A percentile compares a stretch with the other conserved stretches of the same genome.
These are phyloP conservation scores for Galago senegalensis DNA, from an alignment of 2,797 vertebrate genomes.

Conservation along the genomic window DNA sequence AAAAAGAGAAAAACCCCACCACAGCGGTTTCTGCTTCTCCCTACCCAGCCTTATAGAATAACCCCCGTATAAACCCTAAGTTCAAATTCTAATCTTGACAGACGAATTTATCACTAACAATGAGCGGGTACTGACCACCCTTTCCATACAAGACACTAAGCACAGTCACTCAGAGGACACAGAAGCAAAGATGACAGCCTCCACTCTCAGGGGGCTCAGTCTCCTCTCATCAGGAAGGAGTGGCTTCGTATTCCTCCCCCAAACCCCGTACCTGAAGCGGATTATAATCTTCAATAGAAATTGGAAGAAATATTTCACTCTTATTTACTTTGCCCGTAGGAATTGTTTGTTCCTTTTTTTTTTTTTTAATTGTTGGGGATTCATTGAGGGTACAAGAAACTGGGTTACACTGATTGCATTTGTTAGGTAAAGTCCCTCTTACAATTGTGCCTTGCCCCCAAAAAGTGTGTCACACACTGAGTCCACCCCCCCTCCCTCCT, in stretches of 20 bases:
- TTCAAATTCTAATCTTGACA: background rate
- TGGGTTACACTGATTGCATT: too few relatives aligned
- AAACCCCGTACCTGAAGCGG: background rate
- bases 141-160: background rate
- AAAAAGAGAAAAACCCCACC: background rate
- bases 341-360: background rate
- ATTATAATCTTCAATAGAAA: background rate
- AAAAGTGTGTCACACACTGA: too few relatives aligned
- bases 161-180: background rate
- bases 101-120: slow-evolving; percentile 32
- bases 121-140: background rate
- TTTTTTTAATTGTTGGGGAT: too few relatives aligned
- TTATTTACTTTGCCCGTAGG: background rate
- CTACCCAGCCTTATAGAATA: background rate
- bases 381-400: too few relatives aligned
- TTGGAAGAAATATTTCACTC: background rate
- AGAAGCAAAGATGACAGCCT: background rate
- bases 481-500: too few relatives aligned
- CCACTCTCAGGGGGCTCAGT: background rate
- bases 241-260: background rate
- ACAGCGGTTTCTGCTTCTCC: background rate
- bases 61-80: background rate
- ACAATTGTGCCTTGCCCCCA: too few relatives aligned
- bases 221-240: background rate
- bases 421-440: too few relatives aligned